Evolutionary conservation across 2,797 vertebrate genomes (phyloP).

Genomic region (Lutjanus argentimaculatus): DNA sequence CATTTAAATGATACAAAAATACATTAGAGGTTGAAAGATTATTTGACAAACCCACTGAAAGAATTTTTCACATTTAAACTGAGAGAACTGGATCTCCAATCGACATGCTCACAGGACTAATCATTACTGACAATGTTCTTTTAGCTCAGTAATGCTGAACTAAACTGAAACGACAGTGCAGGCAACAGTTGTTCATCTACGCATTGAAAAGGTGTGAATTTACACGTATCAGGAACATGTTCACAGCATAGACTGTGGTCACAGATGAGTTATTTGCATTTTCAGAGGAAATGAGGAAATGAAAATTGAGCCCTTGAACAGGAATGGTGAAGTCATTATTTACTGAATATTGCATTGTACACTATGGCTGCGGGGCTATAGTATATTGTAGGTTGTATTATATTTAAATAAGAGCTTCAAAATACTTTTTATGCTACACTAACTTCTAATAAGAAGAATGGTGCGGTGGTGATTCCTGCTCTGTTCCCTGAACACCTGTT

Average conservation of each 20-base stretch:
- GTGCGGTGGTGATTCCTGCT: no score
- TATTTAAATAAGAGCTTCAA: not conserved
- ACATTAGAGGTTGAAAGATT: not conserved
- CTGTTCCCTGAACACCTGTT: no score
- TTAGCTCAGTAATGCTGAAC: not conserved
- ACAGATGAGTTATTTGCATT: not conserved
- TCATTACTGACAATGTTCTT: not conserved
- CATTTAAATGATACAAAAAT: not conserved
- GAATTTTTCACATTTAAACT: not conserved
- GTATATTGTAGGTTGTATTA: not conserved
- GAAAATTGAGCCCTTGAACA: not conserved
- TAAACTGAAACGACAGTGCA: not conserved
- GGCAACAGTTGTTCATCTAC: not conserved
- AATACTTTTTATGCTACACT: no score
- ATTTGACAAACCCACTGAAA: not conserved
- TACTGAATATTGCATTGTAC: not conserved
- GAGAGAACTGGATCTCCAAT: not conserved
- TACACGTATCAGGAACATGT: not conserved
- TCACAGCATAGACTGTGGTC: not conserved
- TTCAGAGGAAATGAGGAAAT: not conserved
- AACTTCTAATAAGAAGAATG: no score
- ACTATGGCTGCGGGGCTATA: not conserved
- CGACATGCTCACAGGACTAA: not conserved
- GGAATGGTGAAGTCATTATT: not conserved
- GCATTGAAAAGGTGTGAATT: constrained; percentile 9